Conservation (phyloP, 2,797 vertebrate species). For the Spondyliosoma cantharus region DNA sequence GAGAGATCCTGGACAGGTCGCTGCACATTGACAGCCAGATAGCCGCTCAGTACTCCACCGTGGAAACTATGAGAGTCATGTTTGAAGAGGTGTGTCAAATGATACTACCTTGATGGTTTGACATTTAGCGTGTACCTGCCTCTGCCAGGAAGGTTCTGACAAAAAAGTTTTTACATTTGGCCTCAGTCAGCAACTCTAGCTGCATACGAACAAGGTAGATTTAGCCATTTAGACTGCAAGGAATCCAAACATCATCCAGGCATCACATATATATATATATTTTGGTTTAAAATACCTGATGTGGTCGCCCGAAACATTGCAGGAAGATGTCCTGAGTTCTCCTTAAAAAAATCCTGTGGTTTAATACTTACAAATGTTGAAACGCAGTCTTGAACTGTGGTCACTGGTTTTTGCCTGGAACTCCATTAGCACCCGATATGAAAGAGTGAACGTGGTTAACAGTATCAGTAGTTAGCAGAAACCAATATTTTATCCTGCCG, state of each 20-base stretch:
- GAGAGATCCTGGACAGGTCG: conserved; percentile 89
- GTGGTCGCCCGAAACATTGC: too few relatives aligned
- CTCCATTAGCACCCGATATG: too few relatives aligned
- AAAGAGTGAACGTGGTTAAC: too few relatives aligned
- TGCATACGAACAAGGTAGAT: conserved; percentile 25
- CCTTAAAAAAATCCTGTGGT: too few relatives aligned
- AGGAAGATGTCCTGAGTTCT: conserved; percentile 9
- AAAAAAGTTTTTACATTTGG: conserved; percentile 4
- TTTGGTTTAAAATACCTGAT: too few relatives aligned
- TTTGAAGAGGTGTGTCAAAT: conserved; percentile 89
- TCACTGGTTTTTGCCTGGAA: too few relatives aligned
- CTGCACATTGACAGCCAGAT: conserved; percentile 90
- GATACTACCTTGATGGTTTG: conserved; percentile 13
- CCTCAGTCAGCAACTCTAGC: neutral
- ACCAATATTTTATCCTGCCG: too few relatives aligned
- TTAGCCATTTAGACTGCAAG: neutral
- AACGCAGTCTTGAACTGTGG: too few relatives aligned
- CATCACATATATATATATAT: too few relatives aligned
- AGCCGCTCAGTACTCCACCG: conserved; percentile 82
- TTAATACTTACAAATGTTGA: too few relatives aligned
- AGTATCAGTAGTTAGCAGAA: too few relatives aligned
- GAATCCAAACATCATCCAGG: conserved; percentile 5
- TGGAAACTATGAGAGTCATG: conserved; percentile 88
- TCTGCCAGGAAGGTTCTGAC: neutral
- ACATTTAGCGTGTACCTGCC: conserved; percentile 29